Evolutionary conservation across 2,113 vertebrate species (phyloP).

Genomic region (Heterochromis multidens): DNA sequence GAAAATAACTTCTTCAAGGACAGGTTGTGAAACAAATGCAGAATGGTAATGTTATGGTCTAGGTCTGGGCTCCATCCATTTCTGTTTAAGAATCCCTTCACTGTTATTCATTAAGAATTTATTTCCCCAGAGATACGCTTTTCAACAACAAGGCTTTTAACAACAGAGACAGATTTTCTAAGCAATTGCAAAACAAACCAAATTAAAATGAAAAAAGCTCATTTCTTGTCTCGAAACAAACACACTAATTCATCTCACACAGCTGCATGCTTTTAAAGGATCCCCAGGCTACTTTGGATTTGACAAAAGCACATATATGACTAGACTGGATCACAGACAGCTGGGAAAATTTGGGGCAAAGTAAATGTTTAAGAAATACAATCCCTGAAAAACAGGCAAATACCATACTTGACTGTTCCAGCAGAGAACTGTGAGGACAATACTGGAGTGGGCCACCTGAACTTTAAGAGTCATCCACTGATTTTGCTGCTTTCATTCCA

Average conservation of each 20-base stretch:
- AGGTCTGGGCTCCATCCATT: background rate
- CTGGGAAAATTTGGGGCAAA: background rate
- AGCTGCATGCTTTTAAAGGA: background rate
- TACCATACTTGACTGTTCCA: background rate
- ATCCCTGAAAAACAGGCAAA: background rate
- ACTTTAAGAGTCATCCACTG: background rate
- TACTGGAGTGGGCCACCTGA: background rate
- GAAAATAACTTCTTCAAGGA: constrained; percentile 15
- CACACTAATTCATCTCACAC: background rate
- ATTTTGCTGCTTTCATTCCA: background rate
- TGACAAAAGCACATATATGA: background rate
- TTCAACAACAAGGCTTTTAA: constrained; percentile 18
- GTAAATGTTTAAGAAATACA: background rate
- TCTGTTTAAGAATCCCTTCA: constrained; percentile 5
- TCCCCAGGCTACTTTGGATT: background rate
- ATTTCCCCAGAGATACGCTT: constrained; percentile 29
- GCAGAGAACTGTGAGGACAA: background rate
- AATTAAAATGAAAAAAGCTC: background rate
- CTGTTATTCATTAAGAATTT: constrained; percentile 1
- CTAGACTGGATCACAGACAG: background rate
- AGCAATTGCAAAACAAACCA: background rate
- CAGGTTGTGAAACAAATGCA: constrained; percentile 1
- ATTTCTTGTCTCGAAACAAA: background rate
- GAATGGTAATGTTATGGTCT: constrained; percentile 1
- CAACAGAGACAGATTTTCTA: background rate